Base-by-base conservation (phyloP, 2,888 invertebrate genomes). In the Polydesmus complanatus region DNA sequence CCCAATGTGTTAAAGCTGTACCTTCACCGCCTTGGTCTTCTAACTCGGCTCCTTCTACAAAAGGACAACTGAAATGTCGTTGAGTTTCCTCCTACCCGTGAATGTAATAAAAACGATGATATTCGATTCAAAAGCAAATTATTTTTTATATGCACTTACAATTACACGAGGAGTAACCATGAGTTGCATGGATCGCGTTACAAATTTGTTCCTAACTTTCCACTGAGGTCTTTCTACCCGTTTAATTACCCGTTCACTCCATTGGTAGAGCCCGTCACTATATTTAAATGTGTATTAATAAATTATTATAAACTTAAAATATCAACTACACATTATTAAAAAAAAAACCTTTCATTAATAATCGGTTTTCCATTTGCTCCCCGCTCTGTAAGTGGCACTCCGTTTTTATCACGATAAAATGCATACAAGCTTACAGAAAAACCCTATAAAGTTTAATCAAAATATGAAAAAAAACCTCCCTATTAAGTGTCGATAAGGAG, bases 21-120 rank as follows among this genome's bases (percentile, higher is more conserved):
- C 98, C 98, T 67, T 96, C 93, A 19, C 92, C 93, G 0, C 97
- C 97, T 76, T 98, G 97, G 76, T 98, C 94, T 76, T 98, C 97
- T 52, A 98, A 73, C 73, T 98, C 97, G 0, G 96, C 97, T 0
- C 97, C 97, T 75, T 96, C 96, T 37, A 98, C 74, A 49, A 79
- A 76, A 0, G 83, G 78, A 70, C 96, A 96, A 72, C 86, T 83
- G 74, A 95, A 96, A 74, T 95, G 93, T 3, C 81, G 78, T 18
- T 90, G 79, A 22, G 86, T 95, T 80, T 96, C 96, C 66, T 81
- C 80, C 74, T 74, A 67, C 58, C 47, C 1, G 58, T 52, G 52
- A 56, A 3, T 54, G 60, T 26, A 27, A 50, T 53, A 61, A 48
- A 8, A 62, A 54, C 21, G 3, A 27, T 22, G 27, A 56, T 59